phyloP scores from a whole-genome alignment of 2,888 invertebrate genomes.

The Sinodicranocentrus sp. region DNA sequence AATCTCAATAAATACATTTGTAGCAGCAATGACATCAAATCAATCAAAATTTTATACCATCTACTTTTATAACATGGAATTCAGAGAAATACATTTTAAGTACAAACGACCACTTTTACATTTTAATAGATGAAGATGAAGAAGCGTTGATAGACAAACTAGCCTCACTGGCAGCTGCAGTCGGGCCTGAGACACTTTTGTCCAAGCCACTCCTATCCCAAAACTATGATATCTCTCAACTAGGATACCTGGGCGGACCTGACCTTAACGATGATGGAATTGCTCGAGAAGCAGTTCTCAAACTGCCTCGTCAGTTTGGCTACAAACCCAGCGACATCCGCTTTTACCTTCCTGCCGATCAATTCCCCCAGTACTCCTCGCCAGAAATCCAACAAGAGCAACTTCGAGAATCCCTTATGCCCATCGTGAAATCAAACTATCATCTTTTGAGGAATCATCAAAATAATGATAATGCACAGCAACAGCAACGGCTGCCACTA shows the following conservation, averaged over 20 bases:
- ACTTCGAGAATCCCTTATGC: background rate
- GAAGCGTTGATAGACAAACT: conserved; percentile 73
- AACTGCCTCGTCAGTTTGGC: conserved; percentile 72
- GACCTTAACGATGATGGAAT: conserved; percentile 47
- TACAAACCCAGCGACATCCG: conserved; percentile 73
- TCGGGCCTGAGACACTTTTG: conserved; percentile 49
- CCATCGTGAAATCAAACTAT: background rate
- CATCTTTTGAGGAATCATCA: conserved; percentile 7
- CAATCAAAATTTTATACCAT: no score
- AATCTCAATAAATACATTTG: no score
- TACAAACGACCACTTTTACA: no score
- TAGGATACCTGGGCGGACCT: conserved; percentile 47
- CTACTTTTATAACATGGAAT: no score
- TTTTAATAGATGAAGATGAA: conserved; percentile 71
- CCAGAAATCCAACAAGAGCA: background rate
- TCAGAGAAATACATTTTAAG: no score
- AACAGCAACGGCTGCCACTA: conserved; percentile 20
- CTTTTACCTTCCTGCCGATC: conserved; percentile 70
- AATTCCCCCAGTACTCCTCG: conserved; percentile 51
- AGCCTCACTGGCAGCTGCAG: conserved; percentile 69
- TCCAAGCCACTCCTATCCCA: conserved; percentile 15
- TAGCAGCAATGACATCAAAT: no score
- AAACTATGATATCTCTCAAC: conserved; percentile 63
- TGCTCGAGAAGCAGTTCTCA: conserved; percentile 53
- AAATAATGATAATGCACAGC: background rate